Evolutionary conservation across 1,140 invertebrate species (phyloP).

Genomic region (Bombus confusus): DNA sequence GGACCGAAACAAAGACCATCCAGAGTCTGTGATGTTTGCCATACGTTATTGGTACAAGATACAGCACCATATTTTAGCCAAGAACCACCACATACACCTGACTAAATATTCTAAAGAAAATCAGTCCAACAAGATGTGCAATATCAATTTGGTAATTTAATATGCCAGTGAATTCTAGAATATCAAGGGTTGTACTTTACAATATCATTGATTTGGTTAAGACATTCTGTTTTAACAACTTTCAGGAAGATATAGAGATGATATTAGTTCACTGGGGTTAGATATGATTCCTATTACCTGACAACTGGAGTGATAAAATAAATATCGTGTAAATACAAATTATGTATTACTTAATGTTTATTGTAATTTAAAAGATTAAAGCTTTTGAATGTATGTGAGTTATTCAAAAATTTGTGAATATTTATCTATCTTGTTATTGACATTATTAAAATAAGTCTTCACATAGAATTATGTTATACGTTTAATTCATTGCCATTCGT

Average conservation of each 20-base stretch:
- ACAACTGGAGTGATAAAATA: conserved; percentile 67
- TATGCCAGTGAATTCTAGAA: not conserved
- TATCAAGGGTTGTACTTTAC: not conserved
- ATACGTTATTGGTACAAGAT: conserved; percentile 96
- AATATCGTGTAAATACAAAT: conserved; percentile 78
- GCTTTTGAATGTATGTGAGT: conserved; percentile 73
- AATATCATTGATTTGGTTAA: not conserved
- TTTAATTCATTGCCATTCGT: conserved; percentile 4
- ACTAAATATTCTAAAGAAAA: conserved; percentile 73
- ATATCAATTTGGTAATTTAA: conserved; percentile 67
- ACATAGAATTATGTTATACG: not conserved
- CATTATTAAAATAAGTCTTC: conserved; percentile 32
- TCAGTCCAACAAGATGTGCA: conserved; percentile 71
- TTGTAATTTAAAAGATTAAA: conserved; percentile 80
- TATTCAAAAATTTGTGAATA: conserved; percentile 56
- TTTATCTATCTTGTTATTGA: conserved; percentile 58
- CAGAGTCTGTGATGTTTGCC: conserved; percentile 97
- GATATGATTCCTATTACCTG: conserved; percentile 69
- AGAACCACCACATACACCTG: conserved; percentile 89
- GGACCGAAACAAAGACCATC: conserved; percentile 93
- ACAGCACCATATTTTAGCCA: conserved; percentile 97
- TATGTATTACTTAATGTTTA: conserved; percentile 78
- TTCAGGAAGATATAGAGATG: conserved; percentile 54
- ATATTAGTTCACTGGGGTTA: conserved; percentile 49
- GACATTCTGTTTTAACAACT: conserved; percentile 5